Base-by-base conservation (phyloP, 2,888 invertebrate genomes). In the Oxytorus armatus region DNA sequence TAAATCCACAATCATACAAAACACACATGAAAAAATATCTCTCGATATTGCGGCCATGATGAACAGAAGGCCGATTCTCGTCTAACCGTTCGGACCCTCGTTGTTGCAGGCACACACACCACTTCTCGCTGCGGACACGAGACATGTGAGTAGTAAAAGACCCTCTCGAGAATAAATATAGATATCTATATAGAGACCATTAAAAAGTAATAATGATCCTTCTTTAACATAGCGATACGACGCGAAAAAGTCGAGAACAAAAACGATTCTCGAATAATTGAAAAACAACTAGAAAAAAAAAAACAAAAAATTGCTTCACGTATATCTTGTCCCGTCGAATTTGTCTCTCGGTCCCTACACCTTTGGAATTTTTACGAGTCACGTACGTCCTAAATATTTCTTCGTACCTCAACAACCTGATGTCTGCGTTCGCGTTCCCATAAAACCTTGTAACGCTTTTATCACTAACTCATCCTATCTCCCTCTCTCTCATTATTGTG, bases 71-170 rank as follows among this genome's bases (percentile, higher is more conserved):
- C 25, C 63, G 42, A 68, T 68, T 76, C 39, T 82, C 70, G 68
- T 88, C 85, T 89, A 89, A 89, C 86, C 86, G 82, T 79, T 86
- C 84, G 88, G 88, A 88, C 85, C 88, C 89, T 89, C 90, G 88
- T 89, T 93, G 92, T 94, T 94, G 85, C 95, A 96, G 93, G 95
- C 95, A 83, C 95, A 96, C 92, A 94, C 95, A 76, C 95, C 95
- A 73, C 93, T 95, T 81, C 93, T 94, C 87, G 94, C 94, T 82
- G 93, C 93, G 82, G 93, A 94, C 87, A 92, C 92, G 85, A 93
- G 93, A 92, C 94, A 94, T 87, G 94, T 94, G 92, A 94, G 94
- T 93, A 88, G 81, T 39, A 81, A 79, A 77, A 49, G 72, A 76
- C 75, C 76, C 76, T 59, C 59, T 73, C 72, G 76, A 63, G 39